Base-by-base conservation (phyloP, 2,797 vertebrate species). In the Crenuchus spilurus region DNA sequence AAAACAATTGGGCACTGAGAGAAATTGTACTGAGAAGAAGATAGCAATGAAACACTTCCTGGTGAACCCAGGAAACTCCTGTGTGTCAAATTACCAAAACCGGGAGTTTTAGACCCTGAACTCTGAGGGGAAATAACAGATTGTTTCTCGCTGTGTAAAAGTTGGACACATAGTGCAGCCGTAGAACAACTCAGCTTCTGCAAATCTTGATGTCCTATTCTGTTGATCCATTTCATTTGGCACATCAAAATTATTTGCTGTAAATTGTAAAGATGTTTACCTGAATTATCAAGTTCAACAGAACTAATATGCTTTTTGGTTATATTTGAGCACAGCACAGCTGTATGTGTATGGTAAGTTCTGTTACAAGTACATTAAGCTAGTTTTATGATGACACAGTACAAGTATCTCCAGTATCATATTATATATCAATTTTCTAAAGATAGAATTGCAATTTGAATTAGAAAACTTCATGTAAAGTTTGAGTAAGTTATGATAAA, bases 1-100 rank as follows among this genome's bases (percentile, higher is more conserved):
- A 72, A 75, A 72, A 72, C 68, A 75, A 72, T 72, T 68, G 63
- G 68, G 68, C 49, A 63, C 62, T 69, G 35, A 68, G 37, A 75
- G 75, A 72, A 70, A 75, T 49, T 60, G 58, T 74, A 28, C 66
- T 14, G 22, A 74, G 35, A 14, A 65, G 61, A 37, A 70, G 67
- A 68, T 65, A 44, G 52, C 48, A 78, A 69, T 18, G 61, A 46
- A 75, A 64, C 37, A 51, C 57, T 72, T 66, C 42, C 61, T 58
- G 44, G 1, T 70, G 37, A 61, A 54, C 14, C 42, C 58, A 74
- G 35, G 9, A 42, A 64, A 70, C 52, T 76, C 54, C 61, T 67
- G 49, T 71, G 42, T 30, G 57, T 4, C 10, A 28, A 30, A 74
- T 71, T 37, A 55, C 63, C 22, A 69, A 66, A 76, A 58, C 58